These are phyloP conservation scores for Poeciliopsis paucimaculata DNA, from an alignment of 2,797 vertebrate genomes.

Conservation along the genomic window DNA sequence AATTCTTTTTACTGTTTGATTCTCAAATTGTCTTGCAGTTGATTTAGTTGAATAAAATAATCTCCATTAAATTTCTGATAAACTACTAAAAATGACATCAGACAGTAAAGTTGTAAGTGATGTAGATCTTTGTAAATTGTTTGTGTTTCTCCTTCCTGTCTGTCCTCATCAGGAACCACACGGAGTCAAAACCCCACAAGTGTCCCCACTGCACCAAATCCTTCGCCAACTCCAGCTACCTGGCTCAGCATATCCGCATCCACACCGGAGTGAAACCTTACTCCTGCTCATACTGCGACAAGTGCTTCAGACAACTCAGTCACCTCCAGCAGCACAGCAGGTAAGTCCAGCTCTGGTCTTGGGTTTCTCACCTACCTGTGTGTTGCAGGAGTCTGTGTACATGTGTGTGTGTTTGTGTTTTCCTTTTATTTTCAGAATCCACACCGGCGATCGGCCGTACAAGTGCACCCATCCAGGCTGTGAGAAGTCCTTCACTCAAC, in stretches of 20 bases:
- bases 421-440: constrained; percentile 85
- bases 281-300: constrained; percentile 95
- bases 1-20: not conserved
- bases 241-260: constrained; percentile 98
- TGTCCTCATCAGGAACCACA: constrained; percentile 84
- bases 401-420: constrained; percentile 25
- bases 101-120: not conserved
- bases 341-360: constrained; percentile 76
- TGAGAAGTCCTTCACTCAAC: constrained; percentile 98
- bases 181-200: constrained; percentile 99
- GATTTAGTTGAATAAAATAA: not conserved
- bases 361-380: constrained; percentile 44
- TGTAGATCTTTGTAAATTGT: constrained; percentile 21
- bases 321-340: constrained; percentile 99
- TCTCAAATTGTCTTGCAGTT: not conserved
- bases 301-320: constrained; percentile 98
- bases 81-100: not conserved
- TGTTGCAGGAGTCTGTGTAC: constrained; percentile 14
- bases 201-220: constrained; percentile 99
- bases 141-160: constrained; percentile 36
- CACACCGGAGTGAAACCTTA: constrained; percentile 99
- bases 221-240: constrained; percentile 98
- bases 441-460: constrained; percentile 97
- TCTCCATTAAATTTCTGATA: not conserved
- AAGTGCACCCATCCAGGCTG: constrained; percentile 96